A percentile compares a stretch with the other conserved stretches of the same genome.
These are phyloP conservation scores for Trilocha varians DNA, from an alignment of 2,888 invertebrate species.

Conservation along the genomic window DNA sequence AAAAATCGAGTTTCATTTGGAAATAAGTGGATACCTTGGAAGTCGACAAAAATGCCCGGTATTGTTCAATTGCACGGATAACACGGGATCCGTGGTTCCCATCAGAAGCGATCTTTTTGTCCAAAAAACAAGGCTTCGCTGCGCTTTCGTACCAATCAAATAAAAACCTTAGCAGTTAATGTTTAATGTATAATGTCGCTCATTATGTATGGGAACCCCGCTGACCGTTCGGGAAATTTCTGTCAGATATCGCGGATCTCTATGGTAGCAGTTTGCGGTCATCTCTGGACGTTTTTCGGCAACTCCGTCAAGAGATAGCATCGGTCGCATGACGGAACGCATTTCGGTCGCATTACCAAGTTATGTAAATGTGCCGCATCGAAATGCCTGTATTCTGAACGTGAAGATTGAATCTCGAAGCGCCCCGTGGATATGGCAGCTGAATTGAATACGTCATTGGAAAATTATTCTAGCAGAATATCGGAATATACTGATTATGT, in stretches of 20 bases:
- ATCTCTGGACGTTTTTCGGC: constrained; percentile 40
- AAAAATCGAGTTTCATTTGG: constrained; percentile 32
- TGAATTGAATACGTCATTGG: neutral
- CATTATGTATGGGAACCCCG: constrained; percentile 66
- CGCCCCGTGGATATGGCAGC: neutral
- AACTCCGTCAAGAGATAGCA: constrained; percentile 38
- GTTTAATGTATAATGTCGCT: constrained; percentile 68
- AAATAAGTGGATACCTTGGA: constrained; percentile 39
- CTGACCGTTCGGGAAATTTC: constrained; percentile 59
- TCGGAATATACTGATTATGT: too few species aligned
- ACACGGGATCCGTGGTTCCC: constrained; percentile 47
- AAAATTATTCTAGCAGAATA: too few species aligned
- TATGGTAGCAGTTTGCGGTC: constrained; percentile 43
- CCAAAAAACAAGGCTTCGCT: constrained; percentile 27
- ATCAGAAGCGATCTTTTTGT: constrained; percentile 52
- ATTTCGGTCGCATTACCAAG: neutral
- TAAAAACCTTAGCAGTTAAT: constrained; percentile 68
- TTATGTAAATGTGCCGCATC: neutral
- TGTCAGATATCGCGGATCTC: constrained; percentile 59
- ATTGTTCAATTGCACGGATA: constrained; percentile 48
- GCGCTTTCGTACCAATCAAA: constrained; percentile 57
- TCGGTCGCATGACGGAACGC: constrained; percentile 15
- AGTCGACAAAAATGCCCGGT: constrained; percentile 41
- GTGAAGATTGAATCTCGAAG: neutral
- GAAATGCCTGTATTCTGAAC: neutral